These are phyloP conservation scores for Pinctada fucata DNA, from an alignment of 2,888 invertebrate genomes.

Conservation along the genomic window DNA sequence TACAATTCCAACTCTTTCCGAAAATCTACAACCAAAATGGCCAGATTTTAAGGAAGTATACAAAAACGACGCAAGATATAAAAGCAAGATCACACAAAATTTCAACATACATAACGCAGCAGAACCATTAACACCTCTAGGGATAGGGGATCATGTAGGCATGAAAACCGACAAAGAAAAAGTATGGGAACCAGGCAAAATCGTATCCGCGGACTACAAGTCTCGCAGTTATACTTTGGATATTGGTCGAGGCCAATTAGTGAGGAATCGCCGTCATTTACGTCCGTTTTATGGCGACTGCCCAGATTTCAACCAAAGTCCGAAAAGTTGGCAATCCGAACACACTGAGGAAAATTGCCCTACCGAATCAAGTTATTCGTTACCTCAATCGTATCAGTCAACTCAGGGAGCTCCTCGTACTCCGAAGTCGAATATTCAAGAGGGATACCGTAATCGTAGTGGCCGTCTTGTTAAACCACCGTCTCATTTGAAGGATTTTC, in stretches of 20 bases:
- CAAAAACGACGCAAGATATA: neutral
- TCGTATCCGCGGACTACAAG: neutral
- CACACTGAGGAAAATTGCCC: too few species aligned
- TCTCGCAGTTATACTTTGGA: neutral
- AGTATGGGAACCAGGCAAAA: neutral
- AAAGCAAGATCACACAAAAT: neutral
- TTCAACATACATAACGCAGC: conserved; percentile 6
- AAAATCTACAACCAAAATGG: conserved; percentile 27
- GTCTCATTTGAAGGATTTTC: too few species aligned
- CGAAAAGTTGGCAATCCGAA: too few species aligned
- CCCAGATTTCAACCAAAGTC: too few species aligned
- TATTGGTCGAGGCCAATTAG: neutral
- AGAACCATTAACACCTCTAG: neutral
- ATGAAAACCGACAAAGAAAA: conserved; percentile 22
- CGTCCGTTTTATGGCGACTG: neutral
- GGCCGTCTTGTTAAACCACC: too few species aligned
- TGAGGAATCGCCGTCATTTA: neutral
- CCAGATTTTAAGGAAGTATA: conserved; percentile 8
- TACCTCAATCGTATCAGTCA: too few species aligned
- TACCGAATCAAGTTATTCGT: too few species aligned
- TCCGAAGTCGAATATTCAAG: too few species aligned
- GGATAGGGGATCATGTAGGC: conserved; percentile 11
- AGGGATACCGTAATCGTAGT: too few species aligned
- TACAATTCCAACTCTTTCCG: conserved; percentile 18
- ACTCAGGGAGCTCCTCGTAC: too few species aligned